Evolutionary conservation across 2,888 invertebrate species (phyloP).

Genomic region (Amblyjoppa fuscipennis): DNA sequence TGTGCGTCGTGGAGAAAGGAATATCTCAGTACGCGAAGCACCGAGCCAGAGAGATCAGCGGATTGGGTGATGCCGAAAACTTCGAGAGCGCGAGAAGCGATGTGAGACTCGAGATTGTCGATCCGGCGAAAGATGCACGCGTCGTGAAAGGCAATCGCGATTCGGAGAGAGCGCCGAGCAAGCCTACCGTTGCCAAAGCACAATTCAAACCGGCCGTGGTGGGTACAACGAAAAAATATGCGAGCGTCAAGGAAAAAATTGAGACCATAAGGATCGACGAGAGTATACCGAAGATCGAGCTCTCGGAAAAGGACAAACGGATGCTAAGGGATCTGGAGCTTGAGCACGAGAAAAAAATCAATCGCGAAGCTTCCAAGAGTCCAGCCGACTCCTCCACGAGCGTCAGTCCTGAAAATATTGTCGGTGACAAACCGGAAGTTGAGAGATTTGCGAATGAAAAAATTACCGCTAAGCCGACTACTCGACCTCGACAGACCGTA

Average conservation of each 20-base stretch:
- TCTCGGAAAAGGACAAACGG: slow-evolving; percentile 86
- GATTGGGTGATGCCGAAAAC: slow-evolving; percentile 63
- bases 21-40: slow-evolving; percentile 87
- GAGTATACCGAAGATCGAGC: slow-evolving; percentile 85
- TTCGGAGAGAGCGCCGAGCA: neutral
- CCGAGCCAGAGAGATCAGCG: slow-evolving; percentile 73
- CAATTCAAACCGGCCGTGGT: neutral
- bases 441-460: slow-evolving; percentile 57
- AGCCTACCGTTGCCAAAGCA: neutral
- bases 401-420: neutral
- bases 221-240: slow-evolving; percentile 73
- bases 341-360: slow-evolving; percentile 84
- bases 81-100: slow-evolving; percentile 42
- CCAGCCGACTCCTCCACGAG: slow-evolving; percentile 64
- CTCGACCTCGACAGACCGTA: slow-evolving; percentile 80
- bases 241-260: slow-evolving; percentile 83
- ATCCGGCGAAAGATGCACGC: slow-evolving; percentile 81
- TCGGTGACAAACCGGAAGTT: slow-evolving; percentile 18
- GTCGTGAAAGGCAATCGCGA: slow-evolving; percentile 70
- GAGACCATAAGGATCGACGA: slow-evolving; percentile 77
- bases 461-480: slow-evolving; percentile 72
- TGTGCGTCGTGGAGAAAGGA: slow-evolving; percentile 90
- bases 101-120: slow-evolving; percentile 74
- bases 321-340: slow-evolving; percentile 86
- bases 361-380: slow-evolving; percentile 69